Base-by-base conservation (phyloP, 2,888 invertebrate species). In the Ecliptopera silaceata region DNA sequence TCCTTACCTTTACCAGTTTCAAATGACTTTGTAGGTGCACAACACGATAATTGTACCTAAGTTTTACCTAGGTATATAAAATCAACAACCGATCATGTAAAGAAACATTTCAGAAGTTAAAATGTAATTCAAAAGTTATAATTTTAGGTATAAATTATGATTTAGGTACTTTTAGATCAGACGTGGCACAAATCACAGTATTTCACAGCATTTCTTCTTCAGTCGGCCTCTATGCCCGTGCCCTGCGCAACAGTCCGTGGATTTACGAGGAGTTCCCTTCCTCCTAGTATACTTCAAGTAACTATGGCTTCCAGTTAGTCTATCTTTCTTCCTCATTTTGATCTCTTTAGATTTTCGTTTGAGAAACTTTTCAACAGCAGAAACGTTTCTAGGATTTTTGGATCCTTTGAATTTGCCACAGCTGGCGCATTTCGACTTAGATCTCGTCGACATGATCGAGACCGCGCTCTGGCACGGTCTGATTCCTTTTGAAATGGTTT, bases 191-290 rank as follows among this genome's bases (percentile, higher is more conserved):
- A 32, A 53, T 74, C 64, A 80, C 39, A 80, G 63, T 55, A 79
- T 75, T 58, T 38, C 70, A 67, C 77, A 73, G 53, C 59, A 63
- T 29, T 51, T 59, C 59, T 48, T 75, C 54, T 69, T 80, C 31
- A 86, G 39, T 32, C 88, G 72, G 6, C 88, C 88, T 63, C 88
- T 75, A 50, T 88, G 88, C 0, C 88, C 89, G 53, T 77, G 82
- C 22, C 88, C 86, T 2, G 79, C 77, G 61, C 89, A 88, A 63
- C 89, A 88, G 1, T 74, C 72, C 0, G 50, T 59, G 1, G 58
- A 49, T 1, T 69, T 54, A 43, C 71, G 72, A 6, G 45, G 50
- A 4, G 49, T 61, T 2, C 86, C 86, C 59, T 77, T 71, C 54
- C 46, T 75, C 56, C 78, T 79, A 1, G 65, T 60, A 61, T 86